These are phyloP conservation scores for Drosophila sp. DNA, from an alignment of 1,140 invertebrate species.

Conservation along the genomic window DNA sequence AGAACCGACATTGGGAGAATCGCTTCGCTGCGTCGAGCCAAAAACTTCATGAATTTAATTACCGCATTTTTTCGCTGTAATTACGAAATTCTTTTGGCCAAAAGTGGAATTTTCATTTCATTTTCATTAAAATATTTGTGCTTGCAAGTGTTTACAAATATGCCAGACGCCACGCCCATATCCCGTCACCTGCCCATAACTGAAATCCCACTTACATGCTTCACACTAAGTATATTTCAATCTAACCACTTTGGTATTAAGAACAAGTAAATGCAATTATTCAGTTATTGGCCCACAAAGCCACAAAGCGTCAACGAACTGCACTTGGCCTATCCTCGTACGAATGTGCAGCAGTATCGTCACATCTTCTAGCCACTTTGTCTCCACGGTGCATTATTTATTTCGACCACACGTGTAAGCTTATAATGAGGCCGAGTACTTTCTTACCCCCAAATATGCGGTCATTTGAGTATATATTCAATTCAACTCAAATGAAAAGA, in stretches of 20 bases:
- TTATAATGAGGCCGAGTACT: conserved; percentile 73
- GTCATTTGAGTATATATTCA: conserved; percentile 16
- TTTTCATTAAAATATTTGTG: conserved; percentile 81
- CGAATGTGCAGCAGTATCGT: background rate
- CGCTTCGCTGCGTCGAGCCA: conserved; percentile 52
- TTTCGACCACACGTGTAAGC: conserved; percentile 74
- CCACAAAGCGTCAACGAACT: conserved; percentile 64
- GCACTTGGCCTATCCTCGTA: conserved; percentile 12
- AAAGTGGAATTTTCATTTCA: conserved; percentile 81
- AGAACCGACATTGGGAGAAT: conserved; percentile 48
- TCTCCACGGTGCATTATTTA: conserved; percentile 67
- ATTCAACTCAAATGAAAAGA: background rate
- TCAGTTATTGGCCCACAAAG: conserved; percentile 79
- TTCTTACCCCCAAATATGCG: conserved; percentile 60
- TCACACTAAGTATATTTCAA: conserved; percentile 1
- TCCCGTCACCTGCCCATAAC: conserved; percentile 6
- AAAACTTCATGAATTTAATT: conserved; percentile 83
- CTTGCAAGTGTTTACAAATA: conserved; percentile 76
- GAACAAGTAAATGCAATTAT: conserved; percentile 59
- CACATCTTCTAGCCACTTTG: conserved; percentile 40
- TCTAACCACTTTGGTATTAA: conserved; percentile 12
- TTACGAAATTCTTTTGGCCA: conserved; percentile 81
- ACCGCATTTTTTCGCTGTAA: conserved; percentile 81
- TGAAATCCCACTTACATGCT: background rate
- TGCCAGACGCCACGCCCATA: conserved; percentile 37